A percentile compares a stretch with the other conserved stretches of the same genome.
Conservation (phyloP, 2,888 invertebrate species). For the Eretmocerus hayati region DNA sequence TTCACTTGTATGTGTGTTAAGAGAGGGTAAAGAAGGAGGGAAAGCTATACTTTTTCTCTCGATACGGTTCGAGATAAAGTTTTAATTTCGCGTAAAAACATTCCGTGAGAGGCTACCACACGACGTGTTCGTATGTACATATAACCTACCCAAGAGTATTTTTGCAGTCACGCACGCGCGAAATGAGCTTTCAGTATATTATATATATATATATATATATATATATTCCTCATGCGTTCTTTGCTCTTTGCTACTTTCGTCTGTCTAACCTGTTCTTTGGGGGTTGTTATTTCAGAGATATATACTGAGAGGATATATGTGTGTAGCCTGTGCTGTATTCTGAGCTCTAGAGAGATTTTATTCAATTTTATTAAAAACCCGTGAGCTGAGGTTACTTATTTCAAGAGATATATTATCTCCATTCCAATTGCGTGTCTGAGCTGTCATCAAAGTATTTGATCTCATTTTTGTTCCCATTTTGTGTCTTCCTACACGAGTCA, state of each 20-base stretch:
- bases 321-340: not conserved
- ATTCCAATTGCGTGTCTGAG: too few relatives aligned
- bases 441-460: too few relatives aligned
- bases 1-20: too few relatives aligned
- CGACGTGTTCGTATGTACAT: not conserved
- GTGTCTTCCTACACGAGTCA: too few relatives aligned
- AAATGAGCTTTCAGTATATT: constrained; percentile 11
- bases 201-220: too few relatives aligned
- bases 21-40: too few relatives aligned
- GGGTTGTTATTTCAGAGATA: not conserved
- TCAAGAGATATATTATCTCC: too few relatives aligned
- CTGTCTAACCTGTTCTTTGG: not conserved
- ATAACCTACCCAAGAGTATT: not conserved
- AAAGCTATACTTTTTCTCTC: too few relatives aligned
- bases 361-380: constrained; percentile 16
- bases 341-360: constrained; percentile 8
- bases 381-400: too few relatives aligned
- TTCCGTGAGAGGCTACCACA: not conserved
- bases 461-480: too few relatives aligned
- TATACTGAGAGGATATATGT: not conserved
- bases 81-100: constrained; percentile 14
- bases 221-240: not conserved
- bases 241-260: not conserved
- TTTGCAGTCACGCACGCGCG: not conserved
- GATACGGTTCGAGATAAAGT: constrained; percentile 15